Base-by-base conservation (phyloP, 1,140 invertebrate genomes). In the Epicauta chinensis region DNA sequence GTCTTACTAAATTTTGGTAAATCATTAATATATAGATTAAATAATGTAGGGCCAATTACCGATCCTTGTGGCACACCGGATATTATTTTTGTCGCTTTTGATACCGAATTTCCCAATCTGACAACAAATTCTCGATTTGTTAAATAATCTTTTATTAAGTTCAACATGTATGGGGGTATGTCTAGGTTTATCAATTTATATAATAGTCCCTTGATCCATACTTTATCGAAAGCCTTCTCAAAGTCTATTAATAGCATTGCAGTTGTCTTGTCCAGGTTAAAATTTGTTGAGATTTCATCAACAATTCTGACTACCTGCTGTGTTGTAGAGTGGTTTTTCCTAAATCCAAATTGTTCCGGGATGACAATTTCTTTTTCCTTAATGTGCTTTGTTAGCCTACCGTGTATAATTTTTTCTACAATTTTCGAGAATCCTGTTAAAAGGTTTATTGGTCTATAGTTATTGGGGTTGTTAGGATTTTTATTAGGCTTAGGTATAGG, bases 401-500 rank as follows among this genome's bases (percentile, higher is more conserved):
- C 29, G 10, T 23, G 38, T 2, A 63, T 42, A 9, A 62, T 16
- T 51, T 50, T 58, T 54, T 65, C 60, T 9, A 62, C 29, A 3
- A 60, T 47, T 53, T 65, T 61, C 3, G 54, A 51, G 0, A 58
- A 6, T 4, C 45, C 34, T 4, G 61, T 16, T 10, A 65, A 46
- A 7, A 65, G 47, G 16, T 56, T 60, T 13, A 65, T 65, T 2
- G 63, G 61, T 17, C 63, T 36, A 13, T 45, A 45, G 42, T 45
- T 45, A 29, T 30, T n/a, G 4, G 30, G 11, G 23, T 45, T 12
- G 5, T 30, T 32, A 5, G 13, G 13, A 16, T 56, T 36, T 43
- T 59, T 74, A 4, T 65, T 61, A 0, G 66, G 64, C 60, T 73
- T 73, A 2, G 43, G 62, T 29, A 73, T 66, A 1, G 66, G 55